Evolutionary conservation across 2,888 invertebrate genomes (phyloP).

Genomic region (Labia minor): DNA sequence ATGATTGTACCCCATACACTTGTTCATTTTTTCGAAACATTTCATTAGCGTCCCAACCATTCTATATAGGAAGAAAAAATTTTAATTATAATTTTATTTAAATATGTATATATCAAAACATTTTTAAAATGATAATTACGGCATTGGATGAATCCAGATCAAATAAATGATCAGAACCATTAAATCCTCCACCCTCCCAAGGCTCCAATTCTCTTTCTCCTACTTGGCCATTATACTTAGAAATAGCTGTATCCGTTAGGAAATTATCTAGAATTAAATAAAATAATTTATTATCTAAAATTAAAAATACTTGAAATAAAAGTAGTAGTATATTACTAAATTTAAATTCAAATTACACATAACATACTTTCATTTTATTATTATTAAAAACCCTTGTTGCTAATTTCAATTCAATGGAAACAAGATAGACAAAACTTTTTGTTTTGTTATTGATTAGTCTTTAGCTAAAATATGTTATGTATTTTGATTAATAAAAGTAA

Average conservation of each 20-base stretch:
- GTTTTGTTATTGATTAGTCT: too few relatives aligned
- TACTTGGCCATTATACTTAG: conserved; percentile 65
- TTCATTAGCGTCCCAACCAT: conserved; percentile 94
- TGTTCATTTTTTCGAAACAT: conserved; percentile 93
- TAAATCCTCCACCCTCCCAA: conserved; percentile 60
- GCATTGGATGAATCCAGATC: conserved; percentile 50
- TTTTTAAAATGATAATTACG: conserved; percentile 33
- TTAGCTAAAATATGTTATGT: too few relatives aligned
- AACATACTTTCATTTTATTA: too few relatives aligned
- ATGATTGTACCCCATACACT: conserved; percentile 83
- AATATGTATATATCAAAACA: neutral
- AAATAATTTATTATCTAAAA: neutral
- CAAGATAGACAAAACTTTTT: too few relatives aligned
- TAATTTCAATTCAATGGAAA: too few relatives aligned
- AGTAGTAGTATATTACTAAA: neutral
- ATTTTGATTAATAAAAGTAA: too few relatives aligned
- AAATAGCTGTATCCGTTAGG: conserved; percentile 77
- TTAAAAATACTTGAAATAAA: neutral
- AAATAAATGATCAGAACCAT: conserved; percentile 53
- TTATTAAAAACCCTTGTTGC: too few relatives aligned
- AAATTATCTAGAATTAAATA: conserved; percentile 45
- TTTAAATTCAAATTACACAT: neutral
- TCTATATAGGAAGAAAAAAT: conserved; percentile 37
- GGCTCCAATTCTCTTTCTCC: conserved; percentile 78
- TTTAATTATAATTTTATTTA: conserved; percentile 3